Percentiles rank a stretch among this genome's conserved stretches.
phyloP scores from a whole-genome alignment of 2,113 vertebrate species.

The Oncorhynchus nerka region DNA sequence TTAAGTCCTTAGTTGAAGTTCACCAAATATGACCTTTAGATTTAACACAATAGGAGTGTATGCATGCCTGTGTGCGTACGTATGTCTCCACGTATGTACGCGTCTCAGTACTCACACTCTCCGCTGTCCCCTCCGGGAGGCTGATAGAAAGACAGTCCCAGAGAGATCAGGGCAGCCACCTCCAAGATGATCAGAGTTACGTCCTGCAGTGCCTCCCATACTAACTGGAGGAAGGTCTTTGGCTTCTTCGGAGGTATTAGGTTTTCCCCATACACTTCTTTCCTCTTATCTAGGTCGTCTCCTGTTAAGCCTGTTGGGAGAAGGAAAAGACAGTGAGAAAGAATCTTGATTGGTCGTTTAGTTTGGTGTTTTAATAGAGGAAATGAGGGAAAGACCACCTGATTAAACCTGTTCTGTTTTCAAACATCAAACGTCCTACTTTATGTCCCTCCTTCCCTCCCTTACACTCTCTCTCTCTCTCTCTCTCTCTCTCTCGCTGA shows the following conservation, averaged over 20 bases:
- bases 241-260: slow-evolving; percentile 99
- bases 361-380: too few relatives aligned
- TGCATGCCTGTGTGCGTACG: slow-evolving; percentile 15
- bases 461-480: too few relatives aligned
- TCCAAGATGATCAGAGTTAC: slow-evolving; percentile 99
- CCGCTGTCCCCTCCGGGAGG: slow-evolving; percentile 85
- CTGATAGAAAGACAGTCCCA: slow-evolving; percentile 97
- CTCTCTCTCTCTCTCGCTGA: too few relatives aligned
- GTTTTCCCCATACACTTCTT: slow-evolving; percentile 92
- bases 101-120: slow-evolving; percentile 77
- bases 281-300: slow-evolving; percentile 91
- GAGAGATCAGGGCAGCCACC: slow-evolving; percentile 93
- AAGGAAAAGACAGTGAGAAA: too few relatives aligned
- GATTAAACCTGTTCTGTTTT: too few relatives aligned
- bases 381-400: too few relatives aligned
- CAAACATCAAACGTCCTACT: too few relatives aligned
- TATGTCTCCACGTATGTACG: neutral
- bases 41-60: too few relatives aligned
- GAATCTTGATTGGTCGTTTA: too few relatives aligned
- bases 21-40: too few relatives aligned
- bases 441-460: too few relatives aligned
- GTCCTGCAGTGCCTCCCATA: slow-evolving; percentile 98
- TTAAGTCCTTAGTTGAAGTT: too few relatives aligned
- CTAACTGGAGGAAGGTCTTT: slow-evolving; percentile 99
- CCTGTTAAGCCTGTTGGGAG: slow-evolving; percentile 83